phyloP scores from a whole-genome alignment of 1,140 invertebrate genomes.

The Drosophila paulistorum region DNA sequence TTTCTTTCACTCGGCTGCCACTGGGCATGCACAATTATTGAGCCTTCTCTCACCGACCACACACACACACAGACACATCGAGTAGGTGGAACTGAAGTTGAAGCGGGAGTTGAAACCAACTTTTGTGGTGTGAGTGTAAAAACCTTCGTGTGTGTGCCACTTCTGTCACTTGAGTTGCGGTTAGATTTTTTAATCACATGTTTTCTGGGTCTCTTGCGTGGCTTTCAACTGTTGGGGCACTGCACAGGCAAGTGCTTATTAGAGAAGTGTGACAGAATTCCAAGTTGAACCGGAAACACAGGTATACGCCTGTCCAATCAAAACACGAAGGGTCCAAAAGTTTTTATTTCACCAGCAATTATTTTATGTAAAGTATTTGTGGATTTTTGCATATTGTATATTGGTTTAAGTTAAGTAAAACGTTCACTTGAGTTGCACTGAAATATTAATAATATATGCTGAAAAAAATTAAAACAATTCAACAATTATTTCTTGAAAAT shows the following conservation, averaged over 20 bases:
- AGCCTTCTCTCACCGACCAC: slow-evolving; percentile 24
- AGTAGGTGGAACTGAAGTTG: background rate
- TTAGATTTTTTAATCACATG: slow-evolving; percentile 65
- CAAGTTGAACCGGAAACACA: slow-evolving; percentile 70
- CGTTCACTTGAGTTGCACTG: background rate
- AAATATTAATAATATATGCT: no score
- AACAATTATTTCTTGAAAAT: no score
- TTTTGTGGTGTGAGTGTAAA: background rate
- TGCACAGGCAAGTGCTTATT: slow-evolving; percentile 51
- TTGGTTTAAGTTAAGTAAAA: background rate
- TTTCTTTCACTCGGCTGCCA: slow-evolving; percentile 68
- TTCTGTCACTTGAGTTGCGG: slow-evolving; percentile 71
- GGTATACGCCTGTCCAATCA: slow-evolving; percentile 51
- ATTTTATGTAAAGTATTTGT: slow-evolving; percentile 20
- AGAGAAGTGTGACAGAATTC: slow-evolving; percentile 77
- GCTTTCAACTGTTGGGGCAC: slow-evolving; percentile 35
- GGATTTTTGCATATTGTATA: no score
- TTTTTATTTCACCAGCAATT: slow-evolving; percentile 7
- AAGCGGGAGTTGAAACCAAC: no score
- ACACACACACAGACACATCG: background rate
- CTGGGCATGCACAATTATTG: slow-evolving; percentile 67
- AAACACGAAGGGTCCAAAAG: slow-evolving; percentile 40
- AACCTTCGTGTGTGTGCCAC: slow-evolving; percentile 49
- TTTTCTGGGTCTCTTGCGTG: slow-evolving; percentile 57
- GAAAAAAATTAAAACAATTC: no score